phyloP scores from a whole-genome alignment of 1,140 invertebrate species.

The Drosophila insularis region DNA sequence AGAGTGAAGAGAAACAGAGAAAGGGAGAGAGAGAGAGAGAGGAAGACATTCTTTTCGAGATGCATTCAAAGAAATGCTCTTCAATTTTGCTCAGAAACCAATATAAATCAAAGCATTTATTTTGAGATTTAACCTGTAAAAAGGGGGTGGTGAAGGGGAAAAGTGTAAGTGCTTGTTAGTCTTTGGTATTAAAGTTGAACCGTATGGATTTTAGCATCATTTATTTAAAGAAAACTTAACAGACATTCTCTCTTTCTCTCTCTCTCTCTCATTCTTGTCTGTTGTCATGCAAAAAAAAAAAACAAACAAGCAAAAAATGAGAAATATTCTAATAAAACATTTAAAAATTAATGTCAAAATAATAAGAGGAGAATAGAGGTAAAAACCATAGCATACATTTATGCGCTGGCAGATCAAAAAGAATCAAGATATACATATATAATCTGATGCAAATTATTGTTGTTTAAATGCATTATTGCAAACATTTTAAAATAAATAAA shows the following conservation, averaged over 20 bases:
- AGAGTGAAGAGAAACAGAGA: neutral
- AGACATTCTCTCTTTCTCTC: neutral
- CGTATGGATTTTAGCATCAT: too few species aligned
- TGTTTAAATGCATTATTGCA: too few species aligned
- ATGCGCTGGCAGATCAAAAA: neutral
- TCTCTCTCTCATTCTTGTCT: neutral
- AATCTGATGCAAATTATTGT: too few species aligned
- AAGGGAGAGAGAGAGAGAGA: neutral
- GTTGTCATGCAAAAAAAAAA: neutral
- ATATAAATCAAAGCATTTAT: neutral
- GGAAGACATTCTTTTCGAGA: neutral
- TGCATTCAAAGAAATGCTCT: neutral
- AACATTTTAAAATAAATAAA: too few species aligned
- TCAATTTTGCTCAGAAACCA: neutral
- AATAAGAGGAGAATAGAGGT: neutral
- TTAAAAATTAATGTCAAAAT: neutral
- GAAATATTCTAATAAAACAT: neutral
- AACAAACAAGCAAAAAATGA: neutral
- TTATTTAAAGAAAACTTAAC: neutral
- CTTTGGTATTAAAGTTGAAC: too few species aligned
- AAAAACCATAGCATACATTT: conserved; percentile 16
- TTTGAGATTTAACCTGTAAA: neutral
- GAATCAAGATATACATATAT: too few species aligned
- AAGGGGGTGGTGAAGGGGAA: too few species aligned
- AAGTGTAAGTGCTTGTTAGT: too few species aligned